Percentiles rank a stretch among this genome's conserved stretches.
These are phyloP conservation scores for Raphicerus campestris DNA, from an alignment of 2,113 vertebrate genomes.

Conservation along the genomic window DNA sequence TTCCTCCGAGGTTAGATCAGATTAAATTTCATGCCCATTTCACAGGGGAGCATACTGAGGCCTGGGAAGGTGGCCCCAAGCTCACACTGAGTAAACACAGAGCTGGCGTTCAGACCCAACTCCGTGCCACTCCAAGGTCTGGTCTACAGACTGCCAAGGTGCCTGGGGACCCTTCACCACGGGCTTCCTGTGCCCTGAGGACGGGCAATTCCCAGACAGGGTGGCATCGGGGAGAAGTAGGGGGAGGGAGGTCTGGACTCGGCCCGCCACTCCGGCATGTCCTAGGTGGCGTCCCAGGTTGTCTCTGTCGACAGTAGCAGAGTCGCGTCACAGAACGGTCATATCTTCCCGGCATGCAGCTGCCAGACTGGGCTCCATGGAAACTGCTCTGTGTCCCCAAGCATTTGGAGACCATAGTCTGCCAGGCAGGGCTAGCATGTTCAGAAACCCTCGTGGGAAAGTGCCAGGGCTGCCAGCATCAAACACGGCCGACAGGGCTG, in stretches of 20 bases:
- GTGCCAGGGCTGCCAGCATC: not conserved
- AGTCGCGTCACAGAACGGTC: not conserved
- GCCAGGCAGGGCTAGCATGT: fast-evolving
- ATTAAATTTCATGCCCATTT: not conserved
- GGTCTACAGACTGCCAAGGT: not conserved
- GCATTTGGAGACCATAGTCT: not conserved
- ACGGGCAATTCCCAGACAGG: not conserved
- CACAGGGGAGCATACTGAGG: not conserved
- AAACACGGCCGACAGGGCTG: fast-evolving
- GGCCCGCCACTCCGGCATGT: fast-evolving
- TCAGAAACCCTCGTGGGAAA: too few species aligned
- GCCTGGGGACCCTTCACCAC: fast-evolving
- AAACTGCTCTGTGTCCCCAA: not conserved
- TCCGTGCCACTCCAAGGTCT: not conserved
- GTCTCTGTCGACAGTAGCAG: not conserved
- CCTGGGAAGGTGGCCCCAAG: too few species aligned
- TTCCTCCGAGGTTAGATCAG: fast-evolving
- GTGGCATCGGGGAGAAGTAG: fast-evolving
- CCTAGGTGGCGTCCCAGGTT: not conserved
- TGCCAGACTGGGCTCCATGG: not conserved
- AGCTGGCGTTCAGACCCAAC: not conserved
- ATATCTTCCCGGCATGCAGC: fast-evolving
- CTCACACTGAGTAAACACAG: not conserved
- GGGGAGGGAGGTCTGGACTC: not conserved
- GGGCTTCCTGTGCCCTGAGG: too few species aligned